Percentiles rank a stretch among this genome's conserved stretches.
Conservation (phyloP, 2,888 invertebrate species). For the Trachelus iudaicus region DNA sequence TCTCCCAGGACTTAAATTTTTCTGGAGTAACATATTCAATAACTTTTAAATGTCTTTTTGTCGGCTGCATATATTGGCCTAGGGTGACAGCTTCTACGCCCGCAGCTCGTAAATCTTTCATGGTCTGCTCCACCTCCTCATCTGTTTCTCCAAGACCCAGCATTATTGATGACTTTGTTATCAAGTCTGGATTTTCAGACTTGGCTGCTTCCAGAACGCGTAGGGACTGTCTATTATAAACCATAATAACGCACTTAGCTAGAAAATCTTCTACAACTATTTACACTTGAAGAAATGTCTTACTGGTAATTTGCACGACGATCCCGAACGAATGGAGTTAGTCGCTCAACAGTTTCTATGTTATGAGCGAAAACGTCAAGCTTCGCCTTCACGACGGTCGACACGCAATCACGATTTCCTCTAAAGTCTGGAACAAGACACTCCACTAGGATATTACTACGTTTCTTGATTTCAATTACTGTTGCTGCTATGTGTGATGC, state of each 20-base stretch:
- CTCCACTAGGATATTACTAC: conserved; percentile 88
- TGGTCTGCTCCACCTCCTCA: conserved; percentile 84
- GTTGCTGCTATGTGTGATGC: conserved; percentile 94
- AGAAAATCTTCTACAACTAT: background rate
- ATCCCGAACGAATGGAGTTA: conserved; percentile 94
- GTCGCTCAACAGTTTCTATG: conserved; percentile 93
- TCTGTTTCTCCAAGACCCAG: conserved; percentile 94
- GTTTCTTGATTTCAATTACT: conserved; percentile 56
- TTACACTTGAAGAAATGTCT: background rate
- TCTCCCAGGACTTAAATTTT: conserved; percentile 90
- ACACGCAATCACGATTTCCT: conserved; percentile 81
- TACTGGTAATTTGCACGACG: conserved; percentile 87
- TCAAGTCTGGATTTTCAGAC: conserved; percentile 78
- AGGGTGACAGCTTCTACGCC: conserved; percentile 96
- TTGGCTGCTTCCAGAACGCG: conserved; percentile 86
- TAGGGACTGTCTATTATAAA: conserved; percentile 79
- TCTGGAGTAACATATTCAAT: conserved; percentile 97
- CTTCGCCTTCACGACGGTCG: conserved; percentile 81
- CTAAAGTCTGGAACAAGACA: conserved; percentile 97
- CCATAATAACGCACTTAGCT: background rate
- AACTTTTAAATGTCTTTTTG: conserved; percentile 93
- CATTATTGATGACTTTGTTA: conserved; percentile 99
- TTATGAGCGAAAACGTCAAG: conserved; percentile 99
- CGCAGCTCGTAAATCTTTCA: conserved; percentile 83
- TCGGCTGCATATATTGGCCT: conserved; percentile 99